Conservation (phyloP, 1,140 invertebrate species). For the Drosophila parabipectinata region DNA sequence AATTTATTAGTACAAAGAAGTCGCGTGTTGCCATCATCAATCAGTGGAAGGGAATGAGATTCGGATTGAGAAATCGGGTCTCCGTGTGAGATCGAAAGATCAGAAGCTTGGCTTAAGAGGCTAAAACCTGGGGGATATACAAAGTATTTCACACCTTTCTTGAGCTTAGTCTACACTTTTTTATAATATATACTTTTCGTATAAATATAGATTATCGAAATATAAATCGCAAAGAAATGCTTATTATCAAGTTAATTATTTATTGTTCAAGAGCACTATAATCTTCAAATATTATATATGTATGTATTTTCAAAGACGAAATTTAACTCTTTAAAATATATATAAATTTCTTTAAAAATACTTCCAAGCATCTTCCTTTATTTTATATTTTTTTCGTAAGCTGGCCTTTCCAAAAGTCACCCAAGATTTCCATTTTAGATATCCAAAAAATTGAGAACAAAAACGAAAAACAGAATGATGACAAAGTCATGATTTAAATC, state of each 20-base stretch:
- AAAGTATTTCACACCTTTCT: conserved; percentile 66
- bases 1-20: conserved; percentile 83
- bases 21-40: conserved; percentile 75
- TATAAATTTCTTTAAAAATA: neutral
- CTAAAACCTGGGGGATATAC: conserved; percentile 35
- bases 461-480: conserved; percentile 15
- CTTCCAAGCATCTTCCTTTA: neutral
- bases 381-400: conserved; percentile 9
- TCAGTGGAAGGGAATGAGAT: conserved; percentile 41
- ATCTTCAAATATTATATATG: too few relatives aligned
- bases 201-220: too few relatives aligned
- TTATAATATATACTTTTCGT: too few relatives aligned
- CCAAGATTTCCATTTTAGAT: conserved; percentile 68
- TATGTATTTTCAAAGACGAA: too few relatives aligned
- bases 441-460: conserved; percentile 44
- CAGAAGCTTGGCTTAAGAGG: conserved; percentile 19
- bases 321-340: too few relatives aligned
- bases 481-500: conserved; percentile 36
- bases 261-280: too few relatives aligned
- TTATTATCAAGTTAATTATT: too few relatives aligned
- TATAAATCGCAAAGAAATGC: too few relatives aligned
- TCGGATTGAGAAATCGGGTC: conserved; percentile 34
- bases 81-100: conserved; percentile 24
- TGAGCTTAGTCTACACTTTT: conserved; percentile 7
- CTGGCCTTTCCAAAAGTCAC: conserved; percentile 24